Evolutionary conservation across 2,113 vertebrate species (phyloP), one percentile per base, ranked within the genome.

Genomic region (Neodontobutis hainanensis): DNA sequence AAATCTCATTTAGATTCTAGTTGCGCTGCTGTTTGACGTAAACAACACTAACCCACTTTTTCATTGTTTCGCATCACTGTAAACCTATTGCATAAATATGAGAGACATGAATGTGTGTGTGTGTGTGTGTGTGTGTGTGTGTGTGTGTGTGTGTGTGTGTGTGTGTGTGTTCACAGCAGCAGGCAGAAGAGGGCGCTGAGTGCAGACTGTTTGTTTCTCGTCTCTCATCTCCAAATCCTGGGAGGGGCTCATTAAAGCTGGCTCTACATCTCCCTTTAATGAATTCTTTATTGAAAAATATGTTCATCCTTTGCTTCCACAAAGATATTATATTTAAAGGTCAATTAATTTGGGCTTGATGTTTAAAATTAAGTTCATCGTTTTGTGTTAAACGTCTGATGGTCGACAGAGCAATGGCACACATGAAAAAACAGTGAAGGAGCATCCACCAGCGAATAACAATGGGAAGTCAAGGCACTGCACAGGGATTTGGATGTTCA

Each of bases 401-500:
- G 4, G 61, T 55, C 67, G 14, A 8, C 85, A 78, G 53, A 76
- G 75, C 32, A 48, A 72, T 11, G 12, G 76, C 36, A 38, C 49
- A 61, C 61, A 70, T 9, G 11, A 58, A 69, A 70, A 80, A 66
- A 74, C 68, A 61, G 69, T 27, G 48, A 11, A 77, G 75, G 72
- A 81, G 65, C 74, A 81, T 80, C 68, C 85, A 85, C 57, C 83
- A 88, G 81, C 66, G 68, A 72, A 78, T 90, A 90, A 88, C 85
- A 90, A 90, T 88, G 83, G 80, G 78, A 84, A 87, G 88, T 70
- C 81, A 75, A 55, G 86, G 65, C 49, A 66, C 80, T 77, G 83
- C 83, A 65, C 11, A 60, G 80, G 88, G 88, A 88, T 88, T 90
- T 80, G 67, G 66, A 88, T 87, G 85, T 88, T 90, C 86, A 90